These are phyloP conservation scores for Symphodus melops DNA, from an alignment of 2,113 vertebrate species.

Conservation along the genomic window DNA sequence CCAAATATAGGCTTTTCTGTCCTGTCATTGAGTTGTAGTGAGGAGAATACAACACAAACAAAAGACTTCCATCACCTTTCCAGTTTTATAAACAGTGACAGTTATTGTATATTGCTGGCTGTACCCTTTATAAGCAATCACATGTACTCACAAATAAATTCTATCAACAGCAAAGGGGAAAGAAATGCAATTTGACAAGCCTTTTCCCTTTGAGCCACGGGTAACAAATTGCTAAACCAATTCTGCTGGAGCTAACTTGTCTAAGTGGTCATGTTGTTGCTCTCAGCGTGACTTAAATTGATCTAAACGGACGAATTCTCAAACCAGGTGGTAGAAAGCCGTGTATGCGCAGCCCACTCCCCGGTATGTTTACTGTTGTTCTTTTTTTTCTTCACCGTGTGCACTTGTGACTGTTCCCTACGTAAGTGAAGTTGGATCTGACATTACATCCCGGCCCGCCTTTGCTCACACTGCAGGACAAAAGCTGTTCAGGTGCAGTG, in stretches of 20 bases:
- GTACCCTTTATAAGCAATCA: background rate
- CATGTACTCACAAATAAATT: background rate
- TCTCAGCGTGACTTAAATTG: background rate
- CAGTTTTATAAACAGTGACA: constrained; percentile 9
- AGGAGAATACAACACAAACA: constrained; percentile 11
- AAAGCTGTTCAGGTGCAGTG: constrained; percentile 53
- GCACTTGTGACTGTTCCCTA: constrained; percentile 24
- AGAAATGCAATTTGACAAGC: constrained; percentile 29
- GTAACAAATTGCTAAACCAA: constrained; percentile 40
- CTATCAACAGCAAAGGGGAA: constrained; percentile 1
- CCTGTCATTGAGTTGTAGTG: background rate
- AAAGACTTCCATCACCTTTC: background rate
- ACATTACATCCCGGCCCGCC: constrained; percentile 47
- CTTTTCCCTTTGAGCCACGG: constrained; percentile 1
- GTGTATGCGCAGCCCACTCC: background rate
- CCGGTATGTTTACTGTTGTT: background rate
- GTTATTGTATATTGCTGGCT: background rate
- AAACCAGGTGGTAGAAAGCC: background rate
- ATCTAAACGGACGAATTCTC: constrained; percentile 32
- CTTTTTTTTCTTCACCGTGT: background rate
- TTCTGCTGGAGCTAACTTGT: constrained; percentile 23
- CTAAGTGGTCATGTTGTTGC: constrained; percentile 1
- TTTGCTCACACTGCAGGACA: constrained; percentile 59
- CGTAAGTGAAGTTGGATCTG: constrained; percentile 40
- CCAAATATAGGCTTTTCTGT: constrained; percentile 1